phyloP scores from a whole-genome alignment of 2,888 invertebrate species.

The Vanessa cardui region DNA sequence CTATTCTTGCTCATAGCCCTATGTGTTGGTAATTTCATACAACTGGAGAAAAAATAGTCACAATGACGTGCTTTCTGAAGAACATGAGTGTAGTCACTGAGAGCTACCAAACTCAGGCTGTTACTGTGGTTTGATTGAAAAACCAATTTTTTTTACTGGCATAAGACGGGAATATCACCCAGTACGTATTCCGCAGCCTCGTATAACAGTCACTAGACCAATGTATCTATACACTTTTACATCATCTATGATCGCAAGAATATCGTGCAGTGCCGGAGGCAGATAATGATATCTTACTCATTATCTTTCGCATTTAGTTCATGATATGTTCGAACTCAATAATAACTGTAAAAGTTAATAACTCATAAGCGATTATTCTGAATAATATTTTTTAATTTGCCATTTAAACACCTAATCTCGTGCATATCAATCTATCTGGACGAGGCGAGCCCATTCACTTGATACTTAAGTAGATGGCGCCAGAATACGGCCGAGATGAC shows the following conservation, averaged over 20 bases:
- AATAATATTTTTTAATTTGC: background rate
- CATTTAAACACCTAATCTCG: background rate
- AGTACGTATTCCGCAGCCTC: too few species aligned
- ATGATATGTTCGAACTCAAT: background rate
- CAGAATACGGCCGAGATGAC: background rate
- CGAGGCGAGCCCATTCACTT: background rate
- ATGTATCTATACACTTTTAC: too few species aligned
- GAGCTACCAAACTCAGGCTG: too few species aligned
- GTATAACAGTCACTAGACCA: too few species aligned
- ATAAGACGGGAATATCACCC: too few species aligned
- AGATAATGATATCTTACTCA: background rate
- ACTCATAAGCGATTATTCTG: background rate
- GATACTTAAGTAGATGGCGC: constrained; percentile 5
- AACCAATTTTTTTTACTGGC: too few species aligned
- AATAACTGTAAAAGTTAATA: background rate
- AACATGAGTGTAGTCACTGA: too few species aligned
- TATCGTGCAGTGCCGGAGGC: background rate
- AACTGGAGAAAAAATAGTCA: too few species aligned
- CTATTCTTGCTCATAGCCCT: too few species aligned
- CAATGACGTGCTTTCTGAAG: too few species aligned
- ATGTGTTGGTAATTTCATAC: too few species aligned
- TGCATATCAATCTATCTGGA: background rate
- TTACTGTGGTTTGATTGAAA: too few species aligned
- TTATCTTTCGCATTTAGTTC: background rate
- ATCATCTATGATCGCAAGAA: background rate